Base-by-base conservation (phyloP, 2,888 invertebrate genomes). In the Meteorus colon region DNA sequence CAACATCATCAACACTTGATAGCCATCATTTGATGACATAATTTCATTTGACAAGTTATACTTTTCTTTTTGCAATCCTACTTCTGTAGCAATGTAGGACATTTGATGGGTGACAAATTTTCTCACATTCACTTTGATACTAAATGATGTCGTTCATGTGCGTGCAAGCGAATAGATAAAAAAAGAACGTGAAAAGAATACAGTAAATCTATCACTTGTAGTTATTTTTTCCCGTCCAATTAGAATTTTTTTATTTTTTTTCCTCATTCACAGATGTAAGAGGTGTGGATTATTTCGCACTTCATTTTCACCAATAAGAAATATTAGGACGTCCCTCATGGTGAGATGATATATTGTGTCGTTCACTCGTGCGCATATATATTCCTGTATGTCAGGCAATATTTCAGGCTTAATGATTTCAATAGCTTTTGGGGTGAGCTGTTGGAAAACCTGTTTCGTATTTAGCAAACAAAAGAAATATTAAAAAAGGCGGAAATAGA, bases 341-440 rank as follows among this genome's bases (percentile, higher is more conserved):
- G 86, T 87, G 55, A 88, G 77, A 55, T 87, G 85, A 72, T 85
- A 85, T 76, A 84, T 83, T 45, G 87, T 86, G 37, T 85, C 85
- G 79, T 87, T 87, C 27, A 81, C 84, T 72, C 80, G 80, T 24
- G 81, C 78, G 0, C 84, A 82, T 45, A 88, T 83, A 73, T 83
- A 86, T 48, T 86, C 83, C 76, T 85, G 83, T 67, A 88, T 86
- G 34, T 79, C 82, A 8, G 88, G 88, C 69, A 87, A 75, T 74
- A 88, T 79, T 65, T 88, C 87, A 12, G 88, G 88, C 73, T 88
- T 88, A 65, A 88, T 82, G 55, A 87, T 81, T 65, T 88, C 86
- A 51, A 88, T 12, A n/a, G 84, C 85, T 71, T 85, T 82, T 4
- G 88, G 88, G 12, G 84, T 82, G 31, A 88, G 74, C 51, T 87